Conservation (phyloP, 1,140 invertebrate genomes). For the Musca domestica region DNA sequence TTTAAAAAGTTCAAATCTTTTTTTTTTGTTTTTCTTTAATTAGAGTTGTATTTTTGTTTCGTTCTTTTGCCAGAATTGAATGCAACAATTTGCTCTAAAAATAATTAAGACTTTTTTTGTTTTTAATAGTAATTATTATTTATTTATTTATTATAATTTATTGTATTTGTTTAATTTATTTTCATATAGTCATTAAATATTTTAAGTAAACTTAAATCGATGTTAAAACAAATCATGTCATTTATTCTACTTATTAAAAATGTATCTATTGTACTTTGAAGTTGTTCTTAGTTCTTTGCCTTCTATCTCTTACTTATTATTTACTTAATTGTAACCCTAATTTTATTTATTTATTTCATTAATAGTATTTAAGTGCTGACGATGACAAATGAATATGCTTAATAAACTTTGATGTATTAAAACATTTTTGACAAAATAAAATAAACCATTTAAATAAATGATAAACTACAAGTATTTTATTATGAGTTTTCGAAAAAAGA, state of each 20-base stretch:
- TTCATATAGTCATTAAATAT: slow-evolving; percentile 28
- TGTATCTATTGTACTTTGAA: not conserved
- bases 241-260: too few species aligned
- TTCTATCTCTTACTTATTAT: not conserved
- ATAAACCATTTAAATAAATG: slow-evolving; percentile 2
- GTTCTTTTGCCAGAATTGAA: not conserved
- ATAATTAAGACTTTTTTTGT: slow-evolving; percentile 19
- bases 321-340: slow-evolving; percentile 7
- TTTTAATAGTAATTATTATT: slow-evolving; percentile 15
- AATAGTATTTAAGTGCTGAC: not conserved
- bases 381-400: not conserved
- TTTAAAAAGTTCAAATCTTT: slow-evolving; percentile 29
- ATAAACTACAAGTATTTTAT: too few species aligned
- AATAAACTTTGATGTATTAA: slow-evolving; percentile 11
- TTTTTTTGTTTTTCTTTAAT: not conserved
- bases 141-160: too few species aligned
- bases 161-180: slow-evolving; percentile 24
- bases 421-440: slow-evolving; percentile 11
- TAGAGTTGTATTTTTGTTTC: not conserved
- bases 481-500: too few species aligned
- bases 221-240: not conserved
- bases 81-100: not conserved
- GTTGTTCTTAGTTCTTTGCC: not conserved
- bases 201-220: slow-evolving; percentile 23
- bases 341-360: slow-evolving; percentile 13